Evolutionary conservation across 1,140 invertebrate species (phyloP).

Genomic region (Zaprionus ghesquierei): DNA sequence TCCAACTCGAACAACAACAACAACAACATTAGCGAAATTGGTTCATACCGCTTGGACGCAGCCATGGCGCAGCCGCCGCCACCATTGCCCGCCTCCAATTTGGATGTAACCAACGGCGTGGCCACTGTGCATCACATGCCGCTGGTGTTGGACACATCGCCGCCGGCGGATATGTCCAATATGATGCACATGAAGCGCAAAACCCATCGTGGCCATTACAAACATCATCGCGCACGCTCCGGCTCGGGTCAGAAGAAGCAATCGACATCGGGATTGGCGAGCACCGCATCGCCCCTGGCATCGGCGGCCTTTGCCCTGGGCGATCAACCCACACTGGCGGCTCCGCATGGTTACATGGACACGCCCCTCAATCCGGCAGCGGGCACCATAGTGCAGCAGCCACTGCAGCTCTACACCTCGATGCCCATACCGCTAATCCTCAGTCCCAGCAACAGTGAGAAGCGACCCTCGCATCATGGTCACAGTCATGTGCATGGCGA

Average conservation of each 20-base stretch:
- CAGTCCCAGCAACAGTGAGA: conserved; percentile 72
- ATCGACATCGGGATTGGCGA: neutral
- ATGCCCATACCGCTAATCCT: conserved; percentile 78
- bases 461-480: conserved; percentile 60
- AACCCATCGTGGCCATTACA: conserved; percentile 71
- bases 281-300: neutral
- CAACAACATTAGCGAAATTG: conserved; percentile 3
- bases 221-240: conserved; percentile 56
- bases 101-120: conserved; percentile 11
- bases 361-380: conserved; percentile 67
- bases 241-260: conserved; percentile 39
- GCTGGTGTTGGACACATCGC: conserved; percentile 58
- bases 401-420: conserved; percentile 69
- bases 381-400: conserved; percentile 67
- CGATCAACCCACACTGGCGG: conserved; percentile 33
- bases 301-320: conserved; percentile 23
- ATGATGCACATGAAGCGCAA: conserved; percentile 62
- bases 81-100: neutral
- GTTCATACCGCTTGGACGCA: conserved; percentile 16
- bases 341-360: conserved; percentile 66
- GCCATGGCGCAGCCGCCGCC: neutral
- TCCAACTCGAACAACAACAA: conserved; percentile 9
- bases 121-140: conserved; percentile 43
- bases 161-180: conserved; percentile 41
- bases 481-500: conserved; percentile 66